phyloP scores from a whole-genome alignment of 2,888 invertebrate genomes.

The Morinoia aosen region DNA sequence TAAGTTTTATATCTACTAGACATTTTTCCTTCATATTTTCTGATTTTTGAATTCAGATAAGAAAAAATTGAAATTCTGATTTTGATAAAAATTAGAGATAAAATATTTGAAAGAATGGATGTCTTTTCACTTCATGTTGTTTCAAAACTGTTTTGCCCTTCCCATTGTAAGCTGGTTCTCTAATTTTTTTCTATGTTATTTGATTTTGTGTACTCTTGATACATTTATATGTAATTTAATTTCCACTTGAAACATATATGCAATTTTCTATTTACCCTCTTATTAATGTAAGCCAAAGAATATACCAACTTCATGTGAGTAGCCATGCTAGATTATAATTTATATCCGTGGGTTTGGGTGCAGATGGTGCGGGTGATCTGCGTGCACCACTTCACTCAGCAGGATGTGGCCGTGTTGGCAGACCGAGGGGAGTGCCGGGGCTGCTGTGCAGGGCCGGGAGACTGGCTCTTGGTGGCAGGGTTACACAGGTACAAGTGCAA shows the following conservation, averaged over 20 bases:
- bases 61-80: background rate
- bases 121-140: background rate
- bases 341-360: background rate
- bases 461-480: conserved; percentile 77
- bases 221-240: background rate
- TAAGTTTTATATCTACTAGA: background rate
- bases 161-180: background rate
- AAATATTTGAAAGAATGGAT: background rate
- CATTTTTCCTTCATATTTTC: no score
- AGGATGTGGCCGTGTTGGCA: conserved; percentile 77
- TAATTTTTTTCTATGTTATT: background rate
- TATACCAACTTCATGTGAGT: background rate
- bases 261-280: background rate
- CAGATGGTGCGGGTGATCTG: conserved; percentile 80
- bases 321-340: background rate
- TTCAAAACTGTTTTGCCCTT: background rate
- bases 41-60: background rate
- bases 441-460: conserved; percentile 74
- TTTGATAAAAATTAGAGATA: background rate
- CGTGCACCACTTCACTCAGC: conserved; percentile 80
- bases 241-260: background rate
- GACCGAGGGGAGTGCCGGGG: conserved; percentile 80
- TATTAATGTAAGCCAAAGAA: background rate
- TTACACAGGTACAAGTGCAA: conserved; percentile 72
- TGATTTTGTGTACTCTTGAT: background rate